Percentiles rank a stretch among this genome's conserved stretches.
Evolutionary conservation across 2,888 invertebrate genomes (phyloP).

Genomic region (Pycnomerus fuliginosus): DNA sequence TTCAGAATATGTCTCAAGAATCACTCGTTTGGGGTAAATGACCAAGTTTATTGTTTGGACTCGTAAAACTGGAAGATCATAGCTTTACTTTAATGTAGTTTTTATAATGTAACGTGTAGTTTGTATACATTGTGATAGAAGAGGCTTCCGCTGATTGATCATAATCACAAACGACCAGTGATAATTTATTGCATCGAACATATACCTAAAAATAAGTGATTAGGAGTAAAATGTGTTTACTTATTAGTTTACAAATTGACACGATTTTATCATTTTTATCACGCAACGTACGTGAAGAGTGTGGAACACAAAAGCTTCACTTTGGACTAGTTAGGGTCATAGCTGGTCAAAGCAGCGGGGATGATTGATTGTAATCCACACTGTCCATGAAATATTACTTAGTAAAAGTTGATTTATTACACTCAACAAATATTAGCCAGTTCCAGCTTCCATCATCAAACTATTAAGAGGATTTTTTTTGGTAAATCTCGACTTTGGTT

Average conservation of each 20-base stretch:
- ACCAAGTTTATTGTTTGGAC: too few relatives aligned
- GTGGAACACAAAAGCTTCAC: constrained; percentile 3
- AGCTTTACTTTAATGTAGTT: too few relatives aligned
- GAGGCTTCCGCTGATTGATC: too few relatives aligned
- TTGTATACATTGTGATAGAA: too few relatives aligned
- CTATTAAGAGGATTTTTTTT: not conserved
- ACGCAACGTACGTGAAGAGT: constrained; percentile 6
- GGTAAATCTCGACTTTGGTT: not conserved
- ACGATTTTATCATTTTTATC: constrained; percentile 9
- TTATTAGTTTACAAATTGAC: constrained; percentile 14
- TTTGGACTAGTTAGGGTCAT: constrained; percentile 11
- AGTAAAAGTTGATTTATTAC: constrained; percentile 14
- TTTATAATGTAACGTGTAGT: too few relatives aligned
- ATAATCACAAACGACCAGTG: not conserved
- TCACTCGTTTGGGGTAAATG: too few relatives aligned
- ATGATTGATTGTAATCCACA: constrained; percentile 26
- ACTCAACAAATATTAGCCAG: constrained; percentile 6
- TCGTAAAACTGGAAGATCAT: too few relatives aligned
- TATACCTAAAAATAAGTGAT: constrained; percentile 6
- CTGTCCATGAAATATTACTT: constrained; percentile 26
- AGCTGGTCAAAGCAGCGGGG: constrained; percentile 14
- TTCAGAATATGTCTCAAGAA: too few relatives aligned
- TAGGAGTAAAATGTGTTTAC: constrained; percentile 7
- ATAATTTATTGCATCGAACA: too few relatives aligned
- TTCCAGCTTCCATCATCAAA: constrained; percentile 4